Base-by-base conservation (phyloP, 2,797 vertebrate genomes). In the Emys orbicularis region DNA sequence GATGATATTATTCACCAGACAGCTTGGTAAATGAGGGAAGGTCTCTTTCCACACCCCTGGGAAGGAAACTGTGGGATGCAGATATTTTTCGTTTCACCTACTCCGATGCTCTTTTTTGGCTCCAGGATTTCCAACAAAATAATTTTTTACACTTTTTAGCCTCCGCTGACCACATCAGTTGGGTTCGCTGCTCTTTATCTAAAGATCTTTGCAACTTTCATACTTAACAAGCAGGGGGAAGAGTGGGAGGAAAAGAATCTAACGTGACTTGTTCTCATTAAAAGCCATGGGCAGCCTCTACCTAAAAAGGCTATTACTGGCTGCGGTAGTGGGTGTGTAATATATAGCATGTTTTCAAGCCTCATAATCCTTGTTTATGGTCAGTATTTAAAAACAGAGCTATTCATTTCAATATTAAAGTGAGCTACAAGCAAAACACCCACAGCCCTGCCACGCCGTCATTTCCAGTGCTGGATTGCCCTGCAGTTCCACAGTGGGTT, bases 121-220 rank as follows among this genome's bases (percentile, higher is more conserved):
- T 93, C 59, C 79, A 89, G 53, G 41, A 52, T 74, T 93, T 89
- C 84, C 68, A 79, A 76, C 57, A 90, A 84, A 96, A 92, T 56
- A 83, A 79, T 49, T 54, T 57, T 93, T 84, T 18, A 52, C 68
- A 90, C 81, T 79, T 89, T 92, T 90, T 50, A 90, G 74, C 29
- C 84, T 61, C 54, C 83, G 13, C 49, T 84, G 77, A 65, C 47
- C 59, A 89, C 53, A 92, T 23, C 31, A 91, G 44, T 59, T 86
- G 57, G 74, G 81, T 16, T 86, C 87, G 77, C 85, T 81, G 68
- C 87, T 92, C 65, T 79, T 91, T 92, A 87, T 84, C 68, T 54
- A 81, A 94, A 93, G 79, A 79, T 15, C 50, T 94, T 86, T 82
- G 25, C 77, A 93, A 84, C 41, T 9, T 88, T 49, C 81, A n/a